Evolutionary conservation across 2,888 invertebrate genomes (phyloP).

Genomic region (Drosophila dives): DNA sequence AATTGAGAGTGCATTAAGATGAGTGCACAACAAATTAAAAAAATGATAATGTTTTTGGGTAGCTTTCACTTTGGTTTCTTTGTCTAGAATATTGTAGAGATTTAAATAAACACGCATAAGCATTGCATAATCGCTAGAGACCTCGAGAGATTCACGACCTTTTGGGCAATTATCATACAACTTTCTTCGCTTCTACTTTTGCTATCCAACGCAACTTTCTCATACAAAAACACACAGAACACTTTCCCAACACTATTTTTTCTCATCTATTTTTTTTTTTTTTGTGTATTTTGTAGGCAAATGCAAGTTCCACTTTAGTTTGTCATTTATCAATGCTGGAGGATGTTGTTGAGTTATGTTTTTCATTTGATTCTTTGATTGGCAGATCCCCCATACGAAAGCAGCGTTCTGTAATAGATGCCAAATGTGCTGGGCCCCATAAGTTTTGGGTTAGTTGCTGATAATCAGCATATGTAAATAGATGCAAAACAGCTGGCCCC

Average conservation of each 20-base stretch:
- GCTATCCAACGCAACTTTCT: conserved; percentile 46
- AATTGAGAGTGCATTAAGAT: conserved; percentile 72
- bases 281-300: conserved; percentile 16
- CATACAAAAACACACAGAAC: conserved; percentile 64
- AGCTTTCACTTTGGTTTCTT: conserved; percentile 69
- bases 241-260: conserved; percentile 44
- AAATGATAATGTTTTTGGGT: conserved; percentile 6
- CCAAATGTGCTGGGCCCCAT: conserved; percentile 50
- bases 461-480: conserved; percentile 62
- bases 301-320: conserved; percentile 48
- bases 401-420: conserved; percentile 55
- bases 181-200: conserved; percentile 60
- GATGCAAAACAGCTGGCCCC: conserved; percentile 62
- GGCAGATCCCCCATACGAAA: conserved; percentile 39
- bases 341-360: conserved; percentile 61
- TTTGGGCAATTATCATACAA: conserved; percentile 57
- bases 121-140: conserved; percentile 64
- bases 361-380: conserved; percentile 69
- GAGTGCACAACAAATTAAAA: conserved; percentile 40
- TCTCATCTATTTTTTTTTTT: conserved; percentile 1
- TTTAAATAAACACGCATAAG: conserved; percentile 35
- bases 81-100: conserved; percentile 55
- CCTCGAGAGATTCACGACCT: conserved; percentile 59
- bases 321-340: conserved; percentile 67
- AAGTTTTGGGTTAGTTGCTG: conserved; percentile 27